Percentiles rank a stretch among this genome's conserved stretches.
Evolutionary conservation across 1,140 invertebrate genomes (phyloP).

Genomic region (Aphelenchoides fujianensis): DNA sequence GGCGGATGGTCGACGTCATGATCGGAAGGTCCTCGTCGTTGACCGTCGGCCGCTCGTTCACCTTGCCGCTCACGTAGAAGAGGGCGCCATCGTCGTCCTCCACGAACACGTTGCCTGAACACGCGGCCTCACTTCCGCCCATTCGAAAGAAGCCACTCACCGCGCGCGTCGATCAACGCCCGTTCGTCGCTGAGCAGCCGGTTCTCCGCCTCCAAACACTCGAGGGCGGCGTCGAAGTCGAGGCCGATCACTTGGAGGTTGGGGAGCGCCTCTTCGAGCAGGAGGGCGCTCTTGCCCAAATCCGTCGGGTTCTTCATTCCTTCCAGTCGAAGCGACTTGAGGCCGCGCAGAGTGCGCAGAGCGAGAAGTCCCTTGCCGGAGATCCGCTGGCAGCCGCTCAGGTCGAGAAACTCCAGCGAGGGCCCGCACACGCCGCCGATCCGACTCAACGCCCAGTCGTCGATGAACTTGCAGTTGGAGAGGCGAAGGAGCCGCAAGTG

Average conservation of each 20-base stretch:
- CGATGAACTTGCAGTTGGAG: conserved; percentile 68
- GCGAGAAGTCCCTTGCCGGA: conserved; percentile 68
- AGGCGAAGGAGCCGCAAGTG: conserved; percentile 71
- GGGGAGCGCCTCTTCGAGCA: conserved; percentile 63
- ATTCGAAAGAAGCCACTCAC: conserved; percentile 26
- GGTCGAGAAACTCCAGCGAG: conserved; percentile 72
- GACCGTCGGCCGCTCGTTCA: conserved; percentile 52
- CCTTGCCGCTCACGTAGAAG: conserved; percentile 50
- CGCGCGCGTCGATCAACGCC: conserved; percentile 56
- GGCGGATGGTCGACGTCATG: conserved; percentile 51
- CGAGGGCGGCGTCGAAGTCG: conserved; percentile 56
- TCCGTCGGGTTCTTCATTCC: conserved; percentile 60
- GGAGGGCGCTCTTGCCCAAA: conserved; percentile 58
- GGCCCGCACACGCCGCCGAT: conserved; percentile 68
- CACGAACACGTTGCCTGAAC: conserved; percentile 56
- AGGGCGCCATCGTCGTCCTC: conserved; percentile 60
- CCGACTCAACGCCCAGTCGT: conserved; percentile 76
- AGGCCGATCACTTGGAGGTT: conserved; percentile 60
- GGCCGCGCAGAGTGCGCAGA: conserved; percentile 68
- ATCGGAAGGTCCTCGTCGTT: conserved; percentile 56
- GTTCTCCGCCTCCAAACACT: conserved; percentile 48
- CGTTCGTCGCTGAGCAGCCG: conserved; percentile 47
- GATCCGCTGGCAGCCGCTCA: conserved; percentile 71
- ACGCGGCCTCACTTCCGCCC: too few species aligned
- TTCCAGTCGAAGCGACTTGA: conserved; percentile 61